phyloP scores from a whole-genome alignment of 2,797 vertebrate species.

The Loriculus beryllinus region DNA sequence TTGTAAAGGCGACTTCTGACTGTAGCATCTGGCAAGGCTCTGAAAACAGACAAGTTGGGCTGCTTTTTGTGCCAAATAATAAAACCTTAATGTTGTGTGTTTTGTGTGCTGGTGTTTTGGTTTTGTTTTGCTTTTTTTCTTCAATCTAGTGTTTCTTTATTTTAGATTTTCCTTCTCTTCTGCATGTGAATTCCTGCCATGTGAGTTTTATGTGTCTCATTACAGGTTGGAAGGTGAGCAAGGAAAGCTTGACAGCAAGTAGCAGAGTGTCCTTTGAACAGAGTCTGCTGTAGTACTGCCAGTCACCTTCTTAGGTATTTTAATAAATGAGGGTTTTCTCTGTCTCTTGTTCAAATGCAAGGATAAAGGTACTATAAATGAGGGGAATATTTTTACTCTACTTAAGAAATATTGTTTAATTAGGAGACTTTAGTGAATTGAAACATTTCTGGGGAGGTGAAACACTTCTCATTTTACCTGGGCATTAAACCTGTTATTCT shows the following conservation, averaged over 20 bases:
- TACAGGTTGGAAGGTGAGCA: not conserved
- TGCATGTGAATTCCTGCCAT: not conserved
- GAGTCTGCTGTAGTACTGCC: not conserved
- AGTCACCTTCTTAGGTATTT: not conserved
- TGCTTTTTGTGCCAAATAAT: not conserved
- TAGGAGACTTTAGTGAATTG: not conserved
- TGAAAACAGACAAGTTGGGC: not conserved
- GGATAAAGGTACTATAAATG: not conserved
- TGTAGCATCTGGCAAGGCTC: not conserved
- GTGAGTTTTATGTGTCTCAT: not conserved
- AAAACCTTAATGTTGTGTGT: not conserved
- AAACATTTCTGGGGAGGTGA: rapidly evolving
- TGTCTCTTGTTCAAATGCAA: not conserved
- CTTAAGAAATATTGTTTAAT: not conserved
- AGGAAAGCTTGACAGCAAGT: not conserved
- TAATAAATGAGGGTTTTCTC: not conserved
- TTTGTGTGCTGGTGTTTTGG: not conserved
- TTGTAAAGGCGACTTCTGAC: not conserved
- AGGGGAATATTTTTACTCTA: not conserved
- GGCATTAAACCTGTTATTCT: not conserved
- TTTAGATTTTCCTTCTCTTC: not conserved
- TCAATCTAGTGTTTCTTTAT: not conserved
- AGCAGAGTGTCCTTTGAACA: not conserved
- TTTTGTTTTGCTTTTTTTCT: not conserved
- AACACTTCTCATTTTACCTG: not conserved